Conservation (phyloP, 1,140 invertebrate genomes). For the Drosophila grimshawi region DNA sequence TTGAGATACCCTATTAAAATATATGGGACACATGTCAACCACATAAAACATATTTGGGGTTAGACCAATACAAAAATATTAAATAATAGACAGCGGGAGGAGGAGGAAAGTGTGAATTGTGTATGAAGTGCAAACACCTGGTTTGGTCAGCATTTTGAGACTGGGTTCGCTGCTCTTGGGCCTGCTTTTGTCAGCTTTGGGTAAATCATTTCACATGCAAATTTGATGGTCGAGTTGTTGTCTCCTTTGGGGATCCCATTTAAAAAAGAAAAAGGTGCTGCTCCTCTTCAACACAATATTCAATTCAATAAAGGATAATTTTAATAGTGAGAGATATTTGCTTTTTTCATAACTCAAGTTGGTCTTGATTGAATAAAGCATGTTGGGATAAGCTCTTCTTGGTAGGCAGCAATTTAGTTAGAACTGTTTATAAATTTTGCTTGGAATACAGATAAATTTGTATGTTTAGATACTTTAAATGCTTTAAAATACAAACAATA, state of each 20-base stretch:
- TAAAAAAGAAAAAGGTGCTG: slow-evolving; percentile 6
- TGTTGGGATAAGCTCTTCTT: neutral
- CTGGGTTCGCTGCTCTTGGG: slow-evolving; percentile 40
- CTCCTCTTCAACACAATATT: slow-evolving; percentile 16
- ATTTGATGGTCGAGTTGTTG: slow-evolving; percentile 29
- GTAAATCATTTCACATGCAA: slow-evolving; percentile 47
- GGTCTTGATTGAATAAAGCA: slow-evolving; percentile 33
- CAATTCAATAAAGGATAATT: slow-evolving; percentile 51
- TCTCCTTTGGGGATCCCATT: slow-evolving; percentile 23
- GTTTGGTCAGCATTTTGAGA: slow-evolving; percentile 42
- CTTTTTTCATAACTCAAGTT: slow-evolving; percentile 23
- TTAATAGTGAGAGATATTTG: slow-evolving; percentile 17
- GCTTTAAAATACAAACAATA: too few species aligned
- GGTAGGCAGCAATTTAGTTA: neutral
- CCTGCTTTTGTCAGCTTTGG: slow-evolving; percentile 45
- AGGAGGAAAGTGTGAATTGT: neutral
- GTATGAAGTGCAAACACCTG: slow-evolving; percentile 45
- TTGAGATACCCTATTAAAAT: neutral
- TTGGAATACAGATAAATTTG: too few species aligned
- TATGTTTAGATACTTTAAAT: too few species aligned
- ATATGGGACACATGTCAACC: slow-evolving; percentile 4
- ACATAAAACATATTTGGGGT: slow-evolving; percentile 20
- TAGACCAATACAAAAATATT: neutral
- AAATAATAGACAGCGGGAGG: neutral
- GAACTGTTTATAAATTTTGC: too few species aligned